Percentiles rank a stretch among this genome's conserved stretches.
phyloP scores from a whole-genome alignment of 2,888 invertebrate species.

The Dryobotodes eremita region DNA sequence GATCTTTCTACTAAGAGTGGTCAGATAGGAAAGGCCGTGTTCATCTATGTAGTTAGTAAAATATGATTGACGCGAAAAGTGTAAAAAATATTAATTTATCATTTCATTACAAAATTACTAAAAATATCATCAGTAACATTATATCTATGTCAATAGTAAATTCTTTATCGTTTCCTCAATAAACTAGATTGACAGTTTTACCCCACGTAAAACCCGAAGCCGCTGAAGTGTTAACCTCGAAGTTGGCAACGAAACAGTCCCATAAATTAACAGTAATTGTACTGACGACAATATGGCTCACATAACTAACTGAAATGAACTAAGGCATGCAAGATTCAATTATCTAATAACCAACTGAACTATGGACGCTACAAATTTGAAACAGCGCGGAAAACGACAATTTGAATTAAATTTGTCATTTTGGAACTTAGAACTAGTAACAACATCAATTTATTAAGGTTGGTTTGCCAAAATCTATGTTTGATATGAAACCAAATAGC shows the following conservation, averaged over 20 bases:
- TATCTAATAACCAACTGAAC: constrained; percentile 35
- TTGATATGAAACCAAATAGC: not conserved
- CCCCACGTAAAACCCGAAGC: constrained; percentile 28
- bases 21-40: no score
- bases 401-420: constrained; percentile 22
- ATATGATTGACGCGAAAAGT: no score
- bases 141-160: not conserved
- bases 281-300: constrained; percentile 21
- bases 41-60: no score
- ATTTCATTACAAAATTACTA: not conserved
- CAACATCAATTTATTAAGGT: constrained; percentile 22
- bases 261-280: constrained; percentile 49
- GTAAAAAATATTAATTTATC: no score
- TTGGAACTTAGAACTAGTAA: constrained; percentile 11
- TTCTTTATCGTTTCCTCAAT: not conserved
- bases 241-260: constrained; percentile 30
- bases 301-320: constrained; percentile 11
- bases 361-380: not conserved
- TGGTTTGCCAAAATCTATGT: constrained; percentile 9
- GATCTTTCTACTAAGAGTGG: no score
- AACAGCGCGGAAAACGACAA: constrained; percentile 16
- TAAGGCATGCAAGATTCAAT: constrained; percentile 41
- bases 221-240: constrained; percentile 29
- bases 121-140: not conserved
- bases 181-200: constrained; percentile 2